A percentile compares a stretch with the other conserved stretches of the same genome.
These are phyloP conservation scores for Punctoribates punctum DNA, from an alignment of 2,888 invertebrate genomes.

Conservation along the genomic window DNA sequence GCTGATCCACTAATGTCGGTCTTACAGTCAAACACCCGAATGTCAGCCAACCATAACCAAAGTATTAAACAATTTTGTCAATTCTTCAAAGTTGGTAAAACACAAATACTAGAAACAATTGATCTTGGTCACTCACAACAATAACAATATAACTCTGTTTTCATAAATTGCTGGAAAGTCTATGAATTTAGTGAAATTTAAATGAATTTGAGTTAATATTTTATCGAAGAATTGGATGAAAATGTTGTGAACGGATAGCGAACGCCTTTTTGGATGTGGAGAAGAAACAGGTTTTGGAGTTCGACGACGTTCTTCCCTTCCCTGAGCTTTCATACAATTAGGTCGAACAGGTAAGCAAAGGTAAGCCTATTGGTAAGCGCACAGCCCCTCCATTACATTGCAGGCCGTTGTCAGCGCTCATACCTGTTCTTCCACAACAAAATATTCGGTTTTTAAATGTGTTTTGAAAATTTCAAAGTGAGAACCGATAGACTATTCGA, in stretches of 20 bases:
- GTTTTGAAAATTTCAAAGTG: background rate
- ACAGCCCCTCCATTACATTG: background rate
- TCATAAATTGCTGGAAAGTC: too few species aligned
- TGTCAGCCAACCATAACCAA: background rate
- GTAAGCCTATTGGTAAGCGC: background rate
- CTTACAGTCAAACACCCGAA: slow-evolving; percentile 1
- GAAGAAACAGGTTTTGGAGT: slow-evolving; percentile 24
- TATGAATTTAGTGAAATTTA: too few species aligned
- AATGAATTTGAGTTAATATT: background rate
- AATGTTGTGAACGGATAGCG: background rate
- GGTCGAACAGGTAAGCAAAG: slow-evolving; percentile 19
- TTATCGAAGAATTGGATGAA: background rate
- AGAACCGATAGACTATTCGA: background rate
- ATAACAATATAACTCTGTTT: too few species aligned
- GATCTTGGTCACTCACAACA: too few species aligned
- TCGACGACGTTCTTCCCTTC: slow-evolving; percentile 16
- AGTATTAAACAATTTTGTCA: too few species aligned
- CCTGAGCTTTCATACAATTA: slow-evolving; percentile 15
- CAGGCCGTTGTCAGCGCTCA: background rate
- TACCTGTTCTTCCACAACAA: slow-evolving; percentile 2
- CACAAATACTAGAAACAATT: too few species aligned
- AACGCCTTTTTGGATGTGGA: slow-evolving; percentile 6
- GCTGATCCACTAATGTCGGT: background rate
- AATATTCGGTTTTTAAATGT: background rate
- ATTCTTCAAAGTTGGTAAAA: too few species aligned